Conservation (phyloP, 2,113 vertebrate genomes). For the Irena cyanogastra region DNA sequence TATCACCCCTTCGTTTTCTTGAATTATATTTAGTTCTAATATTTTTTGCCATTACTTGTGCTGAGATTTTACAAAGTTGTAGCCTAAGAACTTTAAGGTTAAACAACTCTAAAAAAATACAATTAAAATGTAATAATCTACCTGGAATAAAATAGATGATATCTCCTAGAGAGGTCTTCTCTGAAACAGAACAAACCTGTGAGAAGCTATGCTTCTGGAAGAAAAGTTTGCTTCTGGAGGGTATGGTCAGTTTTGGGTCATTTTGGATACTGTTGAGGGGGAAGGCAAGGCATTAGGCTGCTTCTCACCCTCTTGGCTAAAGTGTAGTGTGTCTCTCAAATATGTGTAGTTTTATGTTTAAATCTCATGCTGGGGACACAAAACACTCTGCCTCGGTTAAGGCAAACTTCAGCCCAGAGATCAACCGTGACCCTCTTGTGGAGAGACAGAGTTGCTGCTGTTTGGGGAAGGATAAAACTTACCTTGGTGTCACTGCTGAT, state of each 20-base stretch:
- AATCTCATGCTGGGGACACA: neutral
- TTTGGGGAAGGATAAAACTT: neutral
- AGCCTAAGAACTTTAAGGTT: neutral
- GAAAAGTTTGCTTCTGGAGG: neutral
- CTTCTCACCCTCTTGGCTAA: neutral
- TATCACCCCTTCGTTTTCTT: neutral
- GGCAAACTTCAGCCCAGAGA: neutral
- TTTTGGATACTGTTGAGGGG: neutral
- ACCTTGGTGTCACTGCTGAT: neutral
- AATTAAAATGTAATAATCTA: neutral
- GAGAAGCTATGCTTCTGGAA: neutral
- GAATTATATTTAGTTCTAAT: neutral
- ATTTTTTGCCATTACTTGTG: neutral
- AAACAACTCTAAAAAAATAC: neutral
- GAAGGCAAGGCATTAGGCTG: neutral
- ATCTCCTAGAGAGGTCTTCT: neutral
- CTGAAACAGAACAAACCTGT: neutral
- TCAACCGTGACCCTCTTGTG: fast-evolving
- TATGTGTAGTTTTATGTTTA: neutral
- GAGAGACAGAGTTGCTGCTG: neutral
- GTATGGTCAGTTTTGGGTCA: neutral
- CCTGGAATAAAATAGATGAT: neutral
- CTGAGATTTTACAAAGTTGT: neutral
- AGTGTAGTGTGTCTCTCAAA: neutral
- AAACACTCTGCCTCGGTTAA: neutral